Evolutionary conservation across 1,140 invertebrate genomes (phyloP).

Genomic region (Dinothrombium tinctorium): DNA sequence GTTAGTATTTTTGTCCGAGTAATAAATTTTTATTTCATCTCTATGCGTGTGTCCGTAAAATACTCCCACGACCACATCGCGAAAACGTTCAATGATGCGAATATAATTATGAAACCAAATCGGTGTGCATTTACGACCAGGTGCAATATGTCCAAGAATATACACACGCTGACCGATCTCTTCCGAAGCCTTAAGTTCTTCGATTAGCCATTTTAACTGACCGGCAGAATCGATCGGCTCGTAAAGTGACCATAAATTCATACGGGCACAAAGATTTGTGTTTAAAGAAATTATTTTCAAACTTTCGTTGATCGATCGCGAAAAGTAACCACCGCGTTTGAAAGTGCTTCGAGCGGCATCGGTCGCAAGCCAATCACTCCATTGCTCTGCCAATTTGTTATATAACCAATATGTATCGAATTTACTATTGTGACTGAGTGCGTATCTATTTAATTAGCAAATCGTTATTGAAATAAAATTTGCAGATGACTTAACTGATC

Average conservation of each 20-base stretch:
- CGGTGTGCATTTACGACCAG: background rate
- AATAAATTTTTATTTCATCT: too few species aligned
- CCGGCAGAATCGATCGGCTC: conserved; percentile 10
- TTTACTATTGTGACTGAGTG: too few species aligned
- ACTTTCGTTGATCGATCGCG: background rate
- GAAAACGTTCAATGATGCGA: conserved; percentile 8
- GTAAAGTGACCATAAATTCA: conserved; percentile 8
- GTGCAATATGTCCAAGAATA: conserved; percentile 11
- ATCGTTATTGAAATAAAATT: too few species aligned
- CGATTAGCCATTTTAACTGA: conserved; percentile 8
- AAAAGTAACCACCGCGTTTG: conserved; percentile 9
- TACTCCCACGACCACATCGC: conserved; percentile 1
- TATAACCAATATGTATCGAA: conserved; percentile 8
- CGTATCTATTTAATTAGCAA: too few species aligned
- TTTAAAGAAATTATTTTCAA: conserved; percentile 11
- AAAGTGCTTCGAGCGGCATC: conserved; percentile 8
- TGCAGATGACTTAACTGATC: conserved; percentile 50
- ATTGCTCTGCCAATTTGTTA: conserved; percentile 5
- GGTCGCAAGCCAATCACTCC: conserved; percentile 8
- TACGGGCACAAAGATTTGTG: background rate
- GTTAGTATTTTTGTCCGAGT: too few species aligned
- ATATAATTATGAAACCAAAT: conserved; percentile 11
- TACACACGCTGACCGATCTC: conserved; percentile 1
- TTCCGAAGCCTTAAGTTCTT: conserved; percentile 8
- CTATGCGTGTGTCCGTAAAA: conserved; percentile 10